Conservation (phyloP, 2,888 invertebrate species). For the Gymnocheta viridis region DNA sequence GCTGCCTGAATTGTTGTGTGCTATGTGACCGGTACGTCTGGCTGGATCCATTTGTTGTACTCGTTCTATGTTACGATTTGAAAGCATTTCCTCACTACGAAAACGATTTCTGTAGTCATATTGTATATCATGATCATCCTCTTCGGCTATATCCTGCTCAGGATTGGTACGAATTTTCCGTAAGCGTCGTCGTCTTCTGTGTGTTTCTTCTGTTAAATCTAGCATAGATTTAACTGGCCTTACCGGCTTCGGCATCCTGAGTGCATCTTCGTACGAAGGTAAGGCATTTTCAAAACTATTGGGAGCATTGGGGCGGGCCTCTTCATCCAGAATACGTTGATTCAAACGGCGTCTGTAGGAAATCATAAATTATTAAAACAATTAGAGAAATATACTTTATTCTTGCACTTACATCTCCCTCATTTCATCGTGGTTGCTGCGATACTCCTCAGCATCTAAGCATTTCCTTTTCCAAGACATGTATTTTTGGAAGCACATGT, state of each 20-base stretch:
- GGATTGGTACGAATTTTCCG: slow-evolving; percentile 73
- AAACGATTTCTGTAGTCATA: slow-evolving; percentile 77
- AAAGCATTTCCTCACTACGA: slow-evolving; percentile 81
- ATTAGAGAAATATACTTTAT: not conserved
- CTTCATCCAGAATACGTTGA: slow-evolving; percentile 83
- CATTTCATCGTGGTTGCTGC: slow-evolving; percentile 82
- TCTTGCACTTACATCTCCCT: slow-evolving; percentile 77
- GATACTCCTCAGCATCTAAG: slow-evolving; percentile 82
- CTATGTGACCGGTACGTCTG: slow-evolving; percentile 76
- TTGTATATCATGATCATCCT: slow-evolving; percentile 75
- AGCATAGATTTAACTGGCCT: slow-evolving; percentile 84
- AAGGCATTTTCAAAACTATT: slow-evolving; percentile 85
- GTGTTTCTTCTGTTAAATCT: slow-evolving; percentile 81
- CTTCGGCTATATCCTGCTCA: slow-evolving; percentile 72
- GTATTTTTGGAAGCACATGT: slow-evolving; percentile 81
- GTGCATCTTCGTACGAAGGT: slow-evolving; percentile 90
- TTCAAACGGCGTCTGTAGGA: slow-evolving; percentile 82
- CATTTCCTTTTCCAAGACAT: slow-evolving; percentile 82
- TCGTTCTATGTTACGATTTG: slow-evolving; percentile 79
- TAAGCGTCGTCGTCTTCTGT: slow-evolving; percentile 78
- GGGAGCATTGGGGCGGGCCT: slow-evolving; percentile 85
- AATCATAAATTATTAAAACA: not conserved
- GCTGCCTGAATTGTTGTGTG: slow-evolving; percentile 76
- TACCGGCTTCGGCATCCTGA: slow-evolving; percentile 88
- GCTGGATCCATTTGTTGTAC: slow-evolving; percentile 75